phyloP scores from a whole-genome alignment of 2,797 vertebrate species.

The Graptemys geographica region DNA sequence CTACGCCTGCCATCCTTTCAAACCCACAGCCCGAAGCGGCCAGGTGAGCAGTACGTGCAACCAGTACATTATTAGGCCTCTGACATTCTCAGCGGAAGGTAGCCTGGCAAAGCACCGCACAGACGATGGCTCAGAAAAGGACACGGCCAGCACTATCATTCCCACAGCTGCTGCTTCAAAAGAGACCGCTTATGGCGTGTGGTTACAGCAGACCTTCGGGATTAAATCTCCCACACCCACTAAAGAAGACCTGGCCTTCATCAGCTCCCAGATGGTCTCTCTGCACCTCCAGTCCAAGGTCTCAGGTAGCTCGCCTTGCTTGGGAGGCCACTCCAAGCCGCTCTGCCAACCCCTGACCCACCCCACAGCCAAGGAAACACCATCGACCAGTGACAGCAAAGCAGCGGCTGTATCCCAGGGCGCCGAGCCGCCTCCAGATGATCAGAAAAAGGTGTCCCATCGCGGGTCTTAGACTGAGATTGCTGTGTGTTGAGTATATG shows the following conservation, averaged over 20 bases:
- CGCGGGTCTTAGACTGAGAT: neutral
- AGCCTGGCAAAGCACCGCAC: neutral
- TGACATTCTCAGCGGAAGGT: rapidly evolving
- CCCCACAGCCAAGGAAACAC: neutral
- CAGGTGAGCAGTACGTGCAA: neutral
- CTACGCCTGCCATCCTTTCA: neutral
- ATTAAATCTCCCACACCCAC: neutral
- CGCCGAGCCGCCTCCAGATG: neutral
- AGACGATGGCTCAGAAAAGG: neutral
- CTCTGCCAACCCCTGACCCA: neutral
- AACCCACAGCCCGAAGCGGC: neutral
- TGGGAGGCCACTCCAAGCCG: neutral
- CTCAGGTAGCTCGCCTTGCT: neutral
- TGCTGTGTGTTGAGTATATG: neutral
- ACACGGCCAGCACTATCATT: rapidly evolving
- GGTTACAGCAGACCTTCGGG: constrained; percentile 4
- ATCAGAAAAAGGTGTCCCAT: neutral
- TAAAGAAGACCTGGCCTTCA: neutral
- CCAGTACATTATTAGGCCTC: neutral
- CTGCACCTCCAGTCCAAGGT: constrained; percentile 3
- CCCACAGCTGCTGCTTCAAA: rapidly evolving
- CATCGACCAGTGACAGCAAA: neutral
- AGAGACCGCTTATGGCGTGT: neutral
- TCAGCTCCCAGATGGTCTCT: neutral
- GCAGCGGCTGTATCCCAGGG: too few species aligned